Conservation (phyloP, 2,113 vertebrate species). For the Nibea albiflora region DNA sequence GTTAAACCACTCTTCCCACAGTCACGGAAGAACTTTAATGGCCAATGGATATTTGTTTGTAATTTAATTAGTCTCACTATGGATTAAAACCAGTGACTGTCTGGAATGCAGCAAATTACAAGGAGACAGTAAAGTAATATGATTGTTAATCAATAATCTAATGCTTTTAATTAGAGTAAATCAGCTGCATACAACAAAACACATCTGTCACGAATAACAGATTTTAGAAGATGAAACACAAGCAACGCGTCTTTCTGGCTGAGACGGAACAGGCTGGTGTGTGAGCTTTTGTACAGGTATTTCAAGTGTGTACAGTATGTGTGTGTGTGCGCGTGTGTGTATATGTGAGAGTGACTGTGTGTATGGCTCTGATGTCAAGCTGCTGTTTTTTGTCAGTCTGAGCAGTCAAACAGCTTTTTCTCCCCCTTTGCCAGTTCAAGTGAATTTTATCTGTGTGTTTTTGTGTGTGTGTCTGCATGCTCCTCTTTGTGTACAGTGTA, state of each 20-base stretch:
- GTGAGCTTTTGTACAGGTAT: not conserved
- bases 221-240: not conserved
- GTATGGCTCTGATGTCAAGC: not conserved
- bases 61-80: too few species aligned
- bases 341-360: not conserved
- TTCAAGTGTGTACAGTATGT: not conserved
- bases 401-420: not conserved
- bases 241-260: not conserved
- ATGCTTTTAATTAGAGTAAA: conserved; percentile 4
- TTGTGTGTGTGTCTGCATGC: not conserved
- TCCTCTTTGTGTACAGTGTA: conserved; percentile 3
- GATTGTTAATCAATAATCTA: not conserved
- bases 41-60: too few species aligned
- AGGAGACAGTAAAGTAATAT: not conserved
- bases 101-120: not conserved
- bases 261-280: too few species aligned
- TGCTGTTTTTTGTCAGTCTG: conserved; percentile 10
- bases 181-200: not conserved
- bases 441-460: not conserved
- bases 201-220: not conserved
- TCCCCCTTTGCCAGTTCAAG: not conserved
- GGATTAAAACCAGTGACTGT: not conserved
- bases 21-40: too few species aligned
- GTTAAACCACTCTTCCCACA: too few species aligned
- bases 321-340: not conserved